Conservation (phyloP, 2,113 vertebrate genomes). For the Bos indicus region DNA sequence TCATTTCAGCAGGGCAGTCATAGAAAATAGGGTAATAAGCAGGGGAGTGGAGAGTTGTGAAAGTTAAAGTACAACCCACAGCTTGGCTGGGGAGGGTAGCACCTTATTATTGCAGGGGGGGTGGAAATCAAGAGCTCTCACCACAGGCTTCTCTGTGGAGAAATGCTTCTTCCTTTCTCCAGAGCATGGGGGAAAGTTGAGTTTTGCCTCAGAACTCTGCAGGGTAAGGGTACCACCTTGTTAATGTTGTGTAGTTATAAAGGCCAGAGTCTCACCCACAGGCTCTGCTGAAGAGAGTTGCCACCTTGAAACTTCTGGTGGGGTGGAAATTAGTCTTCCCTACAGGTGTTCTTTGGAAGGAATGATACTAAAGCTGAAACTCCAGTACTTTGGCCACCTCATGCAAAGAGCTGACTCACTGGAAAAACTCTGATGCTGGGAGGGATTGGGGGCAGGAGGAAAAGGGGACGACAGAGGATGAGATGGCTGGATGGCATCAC, state of each 20-base stretch:
- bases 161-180: background rate
- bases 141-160: background rate
- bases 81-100: background rate
- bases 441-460: no score
- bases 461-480: no score
- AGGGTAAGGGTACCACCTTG: background rate
- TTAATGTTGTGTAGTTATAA: background rate
- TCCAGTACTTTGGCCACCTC: no score
- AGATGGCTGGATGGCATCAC: no score
- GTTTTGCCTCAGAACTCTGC: background rate
- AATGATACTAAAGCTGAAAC: no score
- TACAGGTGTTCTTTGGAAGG: background rate
- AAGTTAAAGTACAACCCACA: background rate
- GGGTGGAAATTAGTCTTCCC: background rate
- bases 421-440: no score
- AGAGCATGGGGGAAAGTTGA: background rate
- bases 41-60: background rate
- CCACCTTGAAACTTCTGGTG: background rate
- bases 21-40: background rate
- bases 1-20: background rate
- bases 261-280: background rate
- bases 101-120: background rate
- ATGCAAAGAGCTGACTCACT: no score
- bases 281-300: background rate
- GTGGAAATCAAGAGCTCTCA: background rate